Conservation (phyloP, 1,140 invertebrate species). For the Lucilia sericata region DNA sequence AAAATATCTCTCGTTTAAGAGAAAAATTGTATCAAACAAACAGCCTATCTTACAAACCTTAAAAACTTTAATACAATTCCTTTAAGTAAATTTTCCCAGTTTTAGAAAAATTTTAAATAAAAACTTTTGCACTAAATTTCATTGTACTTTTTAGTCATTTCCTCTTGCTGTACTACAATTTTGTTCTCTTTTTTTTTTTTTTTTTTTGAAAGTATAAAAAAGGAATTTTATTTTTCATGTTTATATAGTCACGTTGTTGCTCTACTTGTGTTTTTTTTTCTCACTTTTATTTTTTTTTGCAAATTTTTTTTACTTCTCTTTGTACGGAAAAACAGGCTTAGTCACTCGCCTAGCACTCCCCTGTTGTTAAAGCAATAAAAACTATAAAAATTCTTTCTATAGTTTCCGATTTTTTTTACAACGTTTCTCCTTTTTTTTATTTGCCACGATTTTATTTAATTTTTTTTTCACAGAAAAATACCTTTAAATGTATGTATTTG, state of each 20-base stretch:
- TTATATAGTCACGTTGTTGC: slow-evolving; percentile 21
- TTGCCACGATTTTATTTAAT: background rate
- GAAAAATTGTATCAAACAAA: too few species aligned
- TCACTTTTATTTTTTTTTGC: background rate
- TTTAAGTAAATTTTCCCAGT: too few species aligned
- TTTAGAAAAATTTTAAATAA: too few species aligned
- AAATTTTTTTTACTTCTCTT: background rate
- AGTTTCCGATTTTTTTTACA: slow-evolving; percentile 37
- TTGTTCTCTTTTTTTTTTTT: background rate
- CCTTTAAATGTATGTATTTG: background rate
- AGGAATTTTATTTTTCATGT: slow-evolving; percentile 19
- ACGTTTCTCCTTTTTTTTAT: background rate
- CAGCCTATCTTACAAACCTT: too few species aligned
- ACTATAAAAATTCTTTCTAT: slow-evolving; percentile 38
- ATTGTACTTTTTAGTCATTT: too few species aligned
- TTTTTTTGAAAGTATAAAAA: too few species aligned
- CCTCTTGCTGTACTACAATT: too few species aligned
- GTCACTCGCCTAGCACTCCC: slow-evolving; percentile 31
- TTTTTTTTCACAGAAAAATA: background rate
- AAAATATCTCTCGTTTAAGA: too few species aligned
- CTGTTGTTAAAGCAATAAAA: slow-evolving; percentile 39
- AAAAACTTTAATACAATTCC: too few species aligned
- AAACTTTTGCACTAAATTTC: too few species aligned
- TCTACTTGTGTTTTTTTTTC: background rate
- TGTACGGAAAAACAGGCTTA: background rate